A percentile compares a stretch with the other conserved stretches of the same genome.
Conservation (phyloP, 2,888 invertebrate genomes). For the Caenorhabditis virilis region DNA sequence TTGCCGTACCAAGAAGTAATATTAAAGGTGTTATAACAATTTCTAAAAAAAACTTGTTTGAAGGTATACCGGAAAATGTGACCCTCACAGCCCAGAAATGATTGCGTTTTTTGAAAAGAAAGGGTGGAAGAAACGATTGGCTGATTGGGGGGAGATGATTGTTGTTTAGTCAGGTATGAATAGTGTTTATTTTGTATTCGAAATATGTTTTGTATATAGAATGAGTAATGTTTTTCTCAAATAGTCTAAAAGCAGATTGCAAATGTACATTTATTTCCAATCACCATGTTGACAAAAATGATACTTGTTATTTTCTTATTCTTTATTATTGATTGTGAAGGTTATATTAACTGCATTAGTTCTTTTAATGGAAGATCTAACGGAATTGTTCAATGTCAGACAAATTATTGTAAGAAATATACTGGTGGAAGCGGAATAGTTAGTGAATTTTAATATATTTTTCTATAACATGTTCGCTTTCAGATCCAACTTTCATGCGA, state of each 20-base stretch:
- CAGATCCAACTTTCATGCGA: constrained; percentile 39
- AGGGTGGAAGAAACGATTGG: constrained; percentile 54
- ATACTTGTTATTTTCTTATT: too few species aligned
- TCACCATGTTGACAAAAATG: too few species aligned
- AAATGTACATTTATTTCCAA: too few species aligned
- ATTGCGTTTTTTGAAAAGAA: constrained; percentile 57
- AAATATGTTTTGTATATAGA: constrained; percentile 9
- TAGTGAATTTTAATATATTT: neutral
- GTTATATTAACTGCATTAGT: constrained; percentile 28
- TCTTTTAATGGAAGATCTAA: constrained; percentile 15
- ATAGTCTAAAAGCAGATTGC: too few species aligned
- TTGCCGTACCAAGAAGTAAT: constrained; percentile 60
- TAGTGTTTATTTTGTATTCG: neutral
- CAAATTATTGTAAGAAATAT: constrained; percentile 37
- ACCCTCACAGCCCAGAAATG: constrained; percentile 61
- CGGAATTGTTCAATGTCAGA: constrained; percentile 15
- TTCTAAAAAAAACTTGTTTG: neutral
- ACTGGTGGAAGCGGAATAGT: constrained; percentile 33
- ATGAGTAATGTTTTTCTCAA: too few species aligned
- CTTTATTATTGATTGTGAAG: too few species aligned
- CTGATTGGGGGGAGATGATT: constrained; percentile 62
- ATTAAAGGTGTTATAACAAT: neutral
- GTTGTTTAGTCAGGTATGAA: constrained; percentile 40
- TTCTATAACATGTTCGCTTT: constrained; percentile 4
- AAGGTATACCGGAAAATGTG: constrained; percentile 61